Base-by-base conservation (phyloP, 1,140 invertebrate genomes). In the Apis dorsata region DNA sequence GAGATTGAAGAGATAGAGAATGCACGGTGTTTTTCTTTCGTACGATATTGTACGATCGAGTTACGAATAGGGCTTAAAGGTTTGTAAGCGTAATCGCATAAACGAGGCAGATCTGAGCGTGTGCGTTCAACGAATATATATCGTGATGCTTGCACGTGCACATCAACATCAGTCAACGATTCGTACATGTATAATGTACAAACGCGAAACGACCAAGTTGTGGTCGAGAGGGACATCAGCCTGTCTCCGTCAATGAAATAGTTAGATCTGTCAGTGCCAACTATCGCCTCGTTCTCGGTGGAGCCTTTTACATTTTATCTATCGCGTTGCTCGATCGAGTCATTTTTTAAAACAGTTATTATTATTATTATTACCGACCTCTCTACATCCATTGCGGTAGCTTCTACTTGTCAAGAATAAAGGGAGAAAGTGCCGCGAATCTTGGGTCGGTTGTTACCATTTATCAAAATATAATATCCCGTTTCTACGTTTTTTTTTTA, bases 221-320 rank as follows among this genome's bases (percentile, higher is more conserved):
- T 83, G 76, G 79, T 87, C 63, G 81, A 83, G 79, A 79, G 72
- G 68, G 83, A 73, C 83, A 86, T 76, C 73, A 70, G 74, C 65
- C 65, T 74, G 86, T 88, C 82, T 83, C 86, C 85, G 90, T 92
- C 87, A 92, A 93, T 93, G 90, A 91, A 92, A 92, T 92, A 90
- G 90, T 90, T 92, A 79, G 88, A 91, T 89, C 91, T 91, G 88
- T 90, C 92, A 93, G 93, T 93, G 90, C 89, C 89, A 91, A 92
- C 89, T 91, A 91, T 92, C 91, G 87, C 89, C 91, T 88, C 87
- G 90, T 83, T 83, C 90, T 84, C 86, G 88, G 19, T 85, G 87
- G 87, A 88, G 85, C 83, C 79, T 86, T 85, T 85, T 85, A 86
- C 78, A 86, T 85, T 79, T 88, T 72, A 88, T 81, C 87, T 85